Conservation (phyloP, 2,888 invertebrate species). For the Oeneis ivallda region DNA sequence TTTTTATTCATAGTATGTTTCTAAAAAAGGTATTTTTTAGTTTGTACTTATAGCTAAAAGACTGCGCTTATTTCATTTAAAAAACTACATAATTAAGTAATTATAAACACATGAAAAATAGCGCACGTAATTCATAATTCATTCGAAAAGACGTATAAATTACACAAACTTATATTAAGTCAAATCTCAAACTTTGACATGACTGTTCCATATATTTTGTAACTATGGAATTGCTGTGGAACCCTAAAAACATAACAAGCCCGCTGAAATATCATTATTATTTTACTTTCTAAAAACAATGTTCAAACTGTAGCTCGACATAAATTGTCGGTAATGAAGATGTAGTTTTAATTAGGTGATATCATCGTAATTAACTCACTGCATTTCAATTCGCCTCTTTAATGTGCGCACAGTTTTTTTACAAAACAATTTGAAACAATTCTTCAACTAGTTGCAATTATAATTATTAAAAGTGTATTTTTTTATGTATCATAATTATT, state of each 20-base stretch:
- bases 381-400: conserved; percentile 14
- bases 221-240: not conserved
- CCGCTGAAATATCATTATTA: conserved; percentile 52
- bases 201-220: not conserved
- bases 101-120: no score
- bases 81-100: no score
- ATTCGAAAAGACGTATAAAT: no score
- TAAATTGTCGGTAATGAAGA: conserved; percentile 31
- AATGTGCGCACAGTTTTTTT: conserved; percentile 16
- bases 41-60: no score
- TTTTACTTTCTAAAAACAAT: conserved; percentile 42
- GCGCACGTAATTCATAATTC: no score
- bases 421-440: conserved; percentile 2
- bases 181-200: conserved; percentile 1
- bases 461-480: conserved; percentile 23
- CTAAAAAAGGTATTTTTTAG: no score
- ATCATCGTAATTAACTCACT: conserved; percentile 25
- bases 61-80: no score
- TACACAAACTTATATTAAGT: conserved; percentile 1
- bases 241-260: conserved; percentile 51
- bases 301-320: conserved; percentile 22
- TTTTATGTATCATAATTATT: not conserved
- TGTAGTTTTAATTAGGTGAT: conserved; percentile 31
- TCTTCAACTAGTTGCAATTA: conserved; percentile 10
- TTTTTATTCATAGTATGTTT: no score